These are phyloP conservation scores for Tanypteryx hageni DNA, from an alignment of 2,888 invertebrate genomes.

Conservation along the genomic window DNA sequence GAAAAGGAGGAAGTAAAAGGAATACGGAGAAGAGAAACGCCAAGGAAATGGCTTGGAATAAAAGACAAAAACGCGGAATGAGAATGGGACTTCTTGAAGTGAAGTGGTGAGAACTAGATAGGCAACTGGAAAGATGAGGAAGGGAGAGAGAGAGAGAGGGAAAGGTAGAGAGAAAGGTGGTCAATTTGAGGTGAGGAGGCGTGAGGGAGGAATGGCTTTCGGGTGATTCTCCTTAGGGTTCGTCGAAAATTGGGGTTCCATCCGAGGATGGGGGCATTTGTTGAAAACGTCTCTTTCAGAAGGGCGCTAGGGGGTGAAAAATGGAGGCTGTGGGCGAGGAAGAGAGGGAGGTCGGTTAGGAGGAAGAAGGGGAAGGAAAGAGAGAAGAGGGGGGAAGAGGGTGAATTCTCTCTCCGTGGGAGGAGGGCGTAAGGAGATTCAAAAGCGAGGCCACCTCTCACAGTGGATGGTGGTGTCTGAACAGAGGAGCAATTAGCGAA, in stretches of 20 bases:
- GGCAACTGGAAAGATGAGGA: too few relatives aligned
- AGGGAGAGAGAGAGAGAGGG: background rate
- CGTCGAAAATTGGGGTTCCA: background rate
- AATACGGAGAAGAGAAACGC: background rate
- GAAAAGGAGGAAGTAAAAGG: background rate
- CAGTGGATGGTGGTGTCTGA: background rate
- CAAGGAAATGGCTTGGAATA: background rate
- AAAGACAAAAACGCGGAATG: too few relatives aligned
- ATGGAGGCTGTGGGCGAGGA: too few relatives aligned
- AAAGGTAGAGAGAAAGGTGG: background rate
- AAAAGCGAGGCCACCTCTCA: background rate
- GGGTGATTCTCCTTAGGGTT: too few relatives aligned
- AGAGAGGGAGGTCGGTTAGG: too few relatives aligned
- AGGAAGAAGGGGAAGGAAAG: background rate
- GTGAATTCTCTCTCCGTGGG: background rate
- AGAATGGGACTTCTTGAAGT: background rate
- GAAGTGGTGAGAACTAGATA: background rate
- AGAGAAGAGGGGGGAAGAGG: background rate
- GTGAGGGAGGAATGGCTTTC: too few relatives aligned
- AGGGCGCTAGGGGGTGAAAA: background rate
- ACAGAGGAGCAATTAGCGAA: slow-evolving; percentile 35
- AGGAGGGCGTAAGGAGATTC: background rate
- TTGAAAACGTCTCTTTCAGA: background rate
- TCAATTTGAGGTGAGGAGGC: background rate
- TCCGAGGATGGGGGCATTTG: background rate